Evolutionary conservation across 1,140 invertebrate species (phyloP).

Genomic region (Drosophila truncata): DNA sequence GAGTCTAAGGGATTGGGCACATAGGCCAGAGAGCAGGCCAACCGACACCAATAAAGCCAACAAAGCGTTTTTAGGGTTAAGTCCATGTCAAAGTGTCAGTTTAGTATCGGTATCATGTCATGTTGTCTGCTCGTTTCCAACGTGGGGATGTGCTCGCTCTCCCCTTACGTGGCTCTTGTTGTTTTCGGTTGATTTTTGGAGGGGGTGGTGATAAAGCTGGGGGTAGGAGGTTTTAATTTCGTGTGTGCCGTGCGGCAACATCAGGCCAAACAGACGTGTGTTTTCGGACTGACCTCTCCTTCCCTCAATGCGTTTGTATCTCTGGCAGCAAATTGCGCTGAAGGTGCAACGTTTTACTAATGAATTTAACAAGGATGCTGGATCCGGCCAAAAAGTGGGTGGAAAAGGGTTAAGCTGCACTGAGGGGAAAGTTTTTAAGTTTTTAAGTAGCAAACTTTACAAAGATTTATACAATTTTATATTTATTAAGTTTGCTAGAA

Average conservation of each 20-base stretch:
- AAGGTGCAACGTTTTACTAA: slow-evolving; percentile 82
- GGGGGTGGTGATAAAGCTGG: not conserved
- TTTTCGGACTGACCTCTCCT: slow-evolving; percentile 18
- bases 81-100: slow-evolving; percentile 85
- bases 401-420: slow-evolving; percentile 20
- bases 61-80: slow-evolving; percentile 85
- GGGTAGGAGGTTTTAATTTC: slow-evolving; percentile 75
- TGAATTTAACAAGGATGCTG: slow-evolving; percentile 79
- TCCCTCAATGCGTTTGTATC: not conserved
- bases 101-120: slow-evolving; percentile 85
- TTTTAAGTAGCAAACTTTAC: too few relatives aligned
- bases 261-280: slow-evolving; percentile 79
- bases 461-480: too few relatives aligned
- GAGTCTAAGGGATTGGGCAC: not conserved
- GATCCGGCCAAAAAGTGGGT: slow-evolving; percentile 6
- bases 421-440: not conserved
- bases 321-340: slow-evolving; percentile 43
- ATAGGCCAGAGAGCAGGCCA: slow-evolving; percentile 53
- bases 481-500: not conserved
- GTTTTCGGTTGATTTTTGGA: slow-evolving; percentile 22
- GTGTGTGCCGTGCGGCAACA: slow-evolving; percentile 72
- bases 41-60: slow-evolving; percentile 83
- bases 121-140: slow-evolving; percentile 63
- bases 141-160: slow-evolving; percentile 26
- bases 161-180: slow-evolving; percentile 8